These are phyloP conservation scores for Drosophila simulans DNA, from an alignment of 1,140 invertebrate species.

Conservation along the genomic window DNA sequence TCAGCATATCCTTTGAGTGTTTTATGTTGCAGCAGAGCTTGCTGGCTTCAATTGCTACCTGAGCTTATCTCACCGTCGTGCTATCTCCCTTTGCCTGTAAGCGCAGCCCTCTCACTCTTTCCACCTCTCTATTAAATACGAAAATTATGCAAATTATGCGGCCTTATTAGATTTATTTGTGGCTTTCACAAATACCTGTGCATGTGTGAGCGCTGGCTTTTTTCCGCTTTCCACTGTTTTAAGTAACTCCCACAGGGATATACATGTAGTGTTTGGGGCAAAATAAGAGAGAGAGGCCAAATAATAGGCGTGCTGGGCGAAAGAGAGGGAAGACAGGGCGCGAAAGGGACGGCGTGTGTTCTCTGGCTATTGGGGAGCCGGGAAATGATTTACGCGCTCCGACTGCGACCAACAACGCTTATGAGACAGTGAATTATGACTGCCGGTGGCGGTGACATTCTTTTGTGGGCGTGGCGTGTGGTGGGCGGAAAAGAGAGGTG, in stretches of 20 bases:
- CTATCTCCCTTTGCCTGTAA: neutral
- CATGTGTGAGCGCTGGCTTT: conserved; percentile 9
- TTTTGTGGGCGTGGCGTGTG: conserved; percentile 32
- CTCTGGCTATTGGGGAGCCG: conserved; percentile 48
- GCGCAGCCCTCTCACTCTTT: no score
- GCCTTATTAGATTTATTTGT: conserved; percentile 81
- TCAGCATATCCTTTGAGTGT: conserved; percentile 83
- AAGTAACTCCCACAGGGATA: conserved; percentile 62
- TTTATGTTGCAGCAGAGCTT: conserved; percentile 69
- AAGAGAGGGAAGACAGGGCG: conserved; percentile 1
- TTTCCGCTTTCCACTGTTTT: conserved; percentile 40
- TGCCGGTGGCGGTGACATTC: conserved; percentile 61
- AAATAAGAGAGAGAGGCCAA: neutral
- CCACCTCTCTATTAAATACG: conserved; percentile 75
- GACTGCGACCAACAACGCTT: conserved; percentile 52
- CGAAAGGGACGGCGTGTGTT: conserved; percentile 9
- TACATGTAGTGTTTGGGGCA: conserved; percentile 2
- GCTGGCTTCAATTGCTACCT: conserved; percentile 75
- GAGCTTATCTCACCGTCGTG: conserved; percentile 20
- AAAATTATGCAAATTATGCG: conserved; percentile 82
- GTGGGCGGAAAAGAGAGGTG: neutral
- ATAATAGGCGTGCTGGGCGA: neutral
- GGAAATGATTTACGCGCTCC: conserved; percentile 68
- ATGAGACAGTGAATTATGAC: conserved; percentile 73
- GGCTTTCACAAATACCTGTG: conserved; percentile 52